A percentile compares a stretch with the other conserved stretches of the same genome.
phyloP scores from a whole-genome alignment of 2,797 vertebrate genomes.

The Paramormyrops hopkinsi region DNA sequence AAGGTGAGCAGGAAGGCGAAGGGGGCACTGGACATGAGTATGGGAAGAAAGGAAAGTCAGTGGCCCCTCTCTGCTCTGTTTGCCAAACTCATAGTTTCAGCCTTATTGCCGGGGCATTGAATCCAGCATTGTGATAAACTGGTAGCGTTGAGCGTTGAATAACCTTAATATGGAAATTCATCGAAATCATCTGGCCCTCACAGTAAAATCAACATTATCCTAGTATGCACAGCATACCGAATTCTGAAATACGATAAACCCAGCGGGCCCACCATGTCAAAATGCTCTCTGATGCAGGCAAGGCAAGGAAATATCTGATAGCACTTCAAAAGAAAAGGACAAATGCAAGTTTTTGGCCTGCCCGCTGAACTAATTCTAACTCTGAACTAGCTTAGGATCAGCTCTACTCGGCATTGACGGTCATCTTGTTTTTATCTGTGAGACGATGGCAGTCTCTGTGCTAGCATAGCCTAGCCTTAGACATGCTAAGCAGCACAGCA shows the following conservation, averaged over 20 bases:
- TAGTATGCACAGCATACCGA: background rate
- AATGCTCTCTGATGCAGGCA: background rate
- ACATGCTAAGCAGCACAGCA: background rate
- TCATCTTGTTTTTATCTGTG: background rate
- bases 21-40: conserved; percentile 44
- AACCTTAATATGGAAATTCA: background rate
- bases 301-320: background rate
- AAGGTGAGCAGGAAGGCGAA: conserved; percentile 63
- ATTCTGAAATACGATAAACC: background rate
- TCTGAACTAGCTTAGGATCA: background rate
- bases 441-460: background rate
- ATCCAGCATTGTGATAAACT: background rate
- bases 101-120: background rate
- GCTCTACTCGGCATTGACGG: background rate
- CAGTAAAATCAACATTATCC: background rate
- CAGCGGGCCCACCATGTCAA: background rate
- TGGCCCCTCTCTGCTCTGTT: background rate
- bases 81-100: background rate
- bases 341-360: background rate
- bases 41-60: background rate
- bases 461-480: background rate
- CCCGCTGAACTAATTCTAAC: background rate
- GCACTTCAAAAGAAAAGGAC: conserved; percentile 6
- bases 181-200: background rate
- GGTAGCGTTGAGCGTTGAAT: background rate